These are phyloP conservation scores for Gymnobelideus leadbeateri DNA, from an alignment of 2,113 vertebrate genomes.

Conservation along the genomic window DNA sequence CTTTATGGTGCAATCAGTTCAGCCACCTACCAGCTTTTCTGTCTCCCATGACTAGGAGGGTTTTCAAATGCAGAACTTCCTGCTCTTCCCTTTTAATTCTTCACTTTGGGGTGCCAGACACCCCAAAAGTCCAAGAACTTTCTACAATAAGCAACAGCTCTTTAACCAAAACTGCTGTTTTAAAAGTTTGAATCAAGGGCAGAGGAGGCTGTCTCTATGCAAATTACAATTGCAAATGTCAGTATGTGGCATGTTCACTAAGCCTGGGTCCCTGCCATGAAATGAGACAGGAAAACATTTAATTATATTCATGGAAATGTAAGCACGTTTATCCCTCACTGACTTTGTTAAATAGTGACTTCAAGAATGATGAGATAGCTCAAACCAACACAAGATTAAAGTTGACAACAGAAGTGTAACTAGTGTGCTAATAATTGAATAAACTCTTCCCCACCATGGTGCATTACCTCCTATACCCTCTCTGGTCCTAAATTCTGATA, in stretches of 20 bases:
- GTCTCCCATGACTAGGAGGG: not conserved
- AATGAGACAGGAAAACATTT: not conserved
- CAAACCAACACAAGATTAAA: not conserved
- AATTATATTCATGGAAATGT: conserved; percentile 12
- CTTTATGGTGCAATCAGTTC: not conserved
- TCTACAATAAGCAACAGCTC: not conserved
- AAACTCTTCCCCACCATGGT: not conserved
- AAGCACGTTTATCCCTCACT: conserved; percentile 7
- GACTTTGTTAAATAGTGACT: conserved; percentile 36
- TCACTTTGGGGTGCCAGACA: not conserved
- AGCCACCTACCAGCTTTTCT: not conserved
- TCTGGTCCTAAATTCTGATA: not conserved
- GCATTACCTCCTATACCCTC: not conserved
- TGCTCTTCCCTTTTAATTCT: not conserved
- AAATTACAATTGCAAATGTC: not conserved
- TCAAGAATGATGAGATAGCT: not conserved
- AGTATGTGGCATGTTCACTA: not conserved
- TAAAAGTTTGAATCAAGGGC: not conserved
- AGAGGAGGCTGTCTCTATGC: not conserved
- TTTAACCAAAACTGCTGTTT: not conserved
- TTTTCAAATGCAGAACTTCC: not conserved
- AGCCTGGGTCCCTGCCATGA: not conserved
- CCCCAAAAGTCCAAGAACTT: not conserved
- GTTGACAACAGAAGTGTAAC: not conserved
- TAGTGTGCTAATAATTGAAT: not conserved